These are phyloP conservation scores for Scaptodrosophila lebanonensis DNA, from an alignment of 1,140 invertebrate species.

Conservation along the genomic window DNA sequence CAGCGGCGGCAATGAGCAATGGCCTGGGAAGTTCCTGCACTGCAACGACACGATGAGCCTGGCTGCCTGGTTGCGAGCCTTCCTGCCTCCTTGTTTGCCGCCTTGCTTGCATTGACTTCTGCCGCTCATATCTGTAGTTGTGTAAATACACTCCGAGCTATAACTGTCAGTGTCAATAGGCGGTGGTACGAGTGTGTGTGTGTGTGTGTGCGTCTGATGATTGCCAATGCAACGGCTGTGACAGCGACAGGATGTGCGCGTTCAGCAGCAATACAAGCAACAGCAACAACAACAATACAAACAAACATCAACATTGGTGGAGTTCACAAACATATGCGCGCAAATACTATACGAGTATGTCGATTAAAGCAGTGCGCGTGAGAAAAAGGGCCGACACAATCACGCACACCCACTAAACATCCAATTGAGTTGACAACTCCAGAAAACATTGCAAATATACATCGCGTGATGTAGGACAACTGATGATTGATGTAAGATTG, in stretches of 20 bases:
- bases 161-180: constrained; percentile 68
- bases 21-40: too few species aligned
- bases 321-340: too few species aligned
- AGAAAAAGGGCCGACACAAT: too few species aligned
- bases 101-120: constrained; percentile 15
- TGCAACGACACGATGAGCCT: too few species aligned
- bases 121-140: constrained; percentile 35
- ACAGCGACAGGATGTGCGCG: constrained; percentile 16
- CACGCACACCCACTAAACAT: too few species aligned
- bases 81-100: background rate
- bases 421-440: too few species aligned
- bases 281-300: constrained; percentile 27
- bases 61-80: background rate
- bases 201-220: constrained; percentile 32
- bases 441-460: too few species aligned
- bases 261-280: constrained; percentile 18
- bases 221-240: constrained; percentile 43
- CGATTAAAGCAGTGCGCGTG: too few species aligned
- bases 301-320: constrained; percentile 1
- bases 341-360: too few species aligned
- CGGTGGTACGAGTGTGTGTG: constrained; percentile 11
- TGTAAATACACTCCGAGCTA: constrained; percentile 58
- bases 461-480: too few species aligned
- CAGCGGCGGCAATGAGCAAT: too few species aligned
- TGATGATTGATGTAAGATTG: too few species aligned